Evolutionary conservation across 2,113 vertebrate genomes (phyloP).

Genomic region (Anolis sagrei): DNA sequence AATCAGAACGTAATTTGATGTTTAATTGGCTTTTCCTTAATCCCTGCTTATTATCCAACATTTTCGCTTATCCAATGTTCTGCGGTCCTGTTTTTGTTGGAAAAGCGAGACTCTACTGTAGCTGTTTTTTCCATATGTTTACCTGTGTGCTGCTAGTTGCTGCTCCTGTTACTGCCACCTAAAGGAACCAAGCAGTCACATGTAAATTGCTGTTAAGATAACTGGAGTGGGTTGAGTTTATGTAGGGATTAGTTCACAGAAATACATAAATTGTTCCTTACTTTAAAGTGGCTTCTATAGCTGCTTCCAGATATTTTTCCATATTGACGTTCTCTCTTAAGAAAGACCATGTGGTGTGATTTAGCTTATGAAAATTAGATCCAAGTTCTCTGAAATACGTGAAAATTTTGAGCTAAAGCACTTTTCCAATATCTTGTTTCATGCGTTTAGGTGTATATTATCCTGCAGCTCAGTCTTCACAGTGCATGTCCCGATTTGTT

Average conservation of each 20-base stretch:
- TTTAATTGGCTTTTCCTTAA: no score
- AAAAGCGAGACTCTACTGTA: no score
- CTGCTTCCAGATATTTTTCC: not conserved
- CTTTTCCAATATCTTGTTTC: slow-evolving; percentile 15
- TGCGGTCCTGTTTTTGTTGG: no score
- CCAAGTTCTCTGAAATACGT: not conserved
- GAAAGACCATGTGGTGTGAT: not conserved
- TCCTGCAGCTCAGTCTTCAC: slow-evolving; percentile 81
- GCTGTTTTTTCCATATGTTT: no score
- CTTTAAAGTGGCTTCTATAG: not conserved
- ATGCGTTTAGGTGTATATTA: slow-evolving; percentile 86
- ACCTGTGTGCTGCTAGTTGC: not conserved
- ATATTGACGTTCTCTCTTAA: not conserved
- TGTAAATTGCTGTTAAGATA: not conserved
- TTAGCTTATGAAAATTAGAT: not conserved
- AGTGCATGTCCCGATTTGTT: slow-evolving; percentile 87
- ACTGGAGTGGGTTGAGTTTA: not conserved
- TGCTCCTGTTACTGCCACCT: not conserved
- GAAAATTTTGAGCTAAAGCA: not conserved
- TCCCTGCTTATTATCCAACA: no score
- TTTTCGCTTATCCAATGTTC: no score
- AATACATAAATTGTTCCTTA: not conserved
- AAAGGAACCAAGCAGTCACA: not conserved
- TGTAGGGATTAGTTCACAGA: not conserved
- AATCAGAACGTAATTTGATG: no score